Percentiles rank a stretch among this genome's conserved stretches.
Conservation (phyloP, 2,113 vertebrate species). For the Rhinoptilus africanus region DNA sequence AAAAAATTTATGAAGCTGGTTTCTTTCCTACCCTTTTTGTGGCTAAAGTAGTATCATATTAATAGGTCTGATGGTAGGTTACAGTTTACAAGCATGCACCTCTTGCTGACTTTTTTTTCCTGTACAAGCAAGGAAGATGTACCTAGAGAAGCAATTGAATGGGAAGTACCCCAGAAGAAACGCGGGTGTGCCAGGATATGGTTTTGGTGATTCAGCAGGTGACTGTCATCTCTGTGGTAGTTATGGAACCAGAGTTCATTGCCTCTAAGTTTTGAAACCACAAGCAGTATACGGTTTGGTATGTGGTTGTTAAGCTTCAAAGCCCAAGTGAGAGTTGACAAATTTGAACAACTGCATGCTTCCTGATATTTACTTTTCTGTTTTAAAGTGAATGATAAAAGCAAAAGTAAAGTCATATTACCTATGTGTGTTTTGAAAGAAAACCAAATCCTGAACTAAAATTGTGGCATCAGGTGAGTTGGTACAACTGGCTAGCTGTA, state of each 20-base stretch:
- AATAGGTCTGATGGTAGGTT: background rate
- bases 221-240: background rate
- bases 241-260: background rate
- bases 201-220: slow-evolving; percentile 41
- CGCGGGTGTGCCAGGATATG: background rate
- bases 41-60: background rate
- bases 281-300: background rate
- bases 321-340: background rate
- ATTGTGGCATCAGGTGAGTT: background rate
- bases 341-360: background rate
- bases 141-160: background rate
- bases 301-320: slow-evolving; percentile 27
- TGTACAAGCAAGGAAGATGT: background rate
- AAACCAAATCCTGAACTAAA: background rate
- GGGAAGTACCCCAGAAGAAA: background rate
- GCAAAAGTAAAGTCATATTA: background rate
- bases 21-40: background rate
- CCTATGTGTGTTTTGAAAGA: background rate
- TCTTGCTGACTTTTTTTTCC: background rate
- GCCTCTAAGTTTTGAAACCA: slow-evolving; percentile 13
- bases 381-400: background rate
- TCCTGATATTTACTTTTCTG: background rate
- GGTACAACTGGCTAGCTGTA: background rate
- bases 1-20: background rate
- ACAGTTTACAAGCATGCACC: background rate